These are phyloP conservation scores for Gymnorhina tibicen DNA, from an alignment of 2,113 vertebrate genomes.

Conservation along the genomic window DNA sequence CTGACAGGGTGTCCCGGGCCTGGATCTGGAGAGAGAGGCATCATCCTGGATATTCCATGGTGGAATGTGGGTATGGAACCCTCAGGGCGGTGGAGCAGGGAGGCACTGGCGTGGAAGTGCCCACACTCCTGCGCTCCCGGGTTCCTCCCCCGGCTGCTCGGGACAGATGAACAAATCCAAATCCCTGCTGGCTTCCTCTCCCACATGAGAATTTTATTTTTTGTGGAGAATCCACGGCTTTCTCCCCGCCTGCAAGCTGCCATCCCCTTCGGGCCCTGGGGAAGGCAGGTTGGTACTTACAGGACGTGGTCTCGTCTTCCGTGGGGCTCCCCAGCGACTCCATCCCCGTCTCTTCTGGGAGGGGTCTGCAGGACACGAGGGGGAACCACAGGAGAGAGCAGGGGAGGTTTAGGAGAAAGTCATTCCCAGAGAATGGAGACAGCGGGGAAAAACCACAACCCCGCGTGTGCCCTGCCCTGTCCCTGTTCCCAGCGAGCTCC, in stretches of 20 bases:
- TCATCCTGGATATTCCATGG: accelerated
- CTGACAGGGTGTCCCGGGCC: not conserved
- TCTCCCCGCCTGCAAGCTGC: not conserved
- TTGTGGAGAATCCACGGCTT: not conserved
- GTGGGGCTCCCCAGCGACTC: conserved; percentile 80
- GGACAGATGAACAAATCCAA: not conserved
- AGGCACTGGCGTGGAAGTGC: not conserved
- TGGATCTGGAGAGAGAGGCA: not conserved
- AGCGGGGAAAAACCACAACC: accelerated
- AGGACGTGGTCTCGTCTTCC: conserved; percentile 77
- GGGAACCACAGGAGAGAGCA: not conserved
- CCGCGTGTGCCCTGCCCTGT: not conserved
- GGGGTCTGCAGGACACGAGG: conserved; percentile 68
- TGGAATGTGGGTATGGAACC: accelerated
- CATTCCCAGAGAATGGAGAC: not conserved
- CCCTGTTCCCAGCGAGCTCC: not conserved
- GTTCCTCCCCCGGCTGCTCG: not conserved
- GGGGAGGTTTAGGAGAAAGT: not conserved
- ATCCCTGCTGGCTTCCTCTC: not conserved
- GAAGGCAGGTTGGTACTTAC: conserved; percentile 72
- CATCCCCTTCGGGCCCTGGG: not conserved
- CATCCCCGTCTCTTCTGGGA: conserved; percentile 88
- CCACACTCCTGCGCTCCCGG: not conserved
- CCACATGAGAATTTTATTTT: accelerated
- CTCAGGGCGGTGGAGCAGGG: not conserved